Conservation (phyloP, 2,888 invertebrate species). For the Dasysyrphus albostriatus region DNA sequence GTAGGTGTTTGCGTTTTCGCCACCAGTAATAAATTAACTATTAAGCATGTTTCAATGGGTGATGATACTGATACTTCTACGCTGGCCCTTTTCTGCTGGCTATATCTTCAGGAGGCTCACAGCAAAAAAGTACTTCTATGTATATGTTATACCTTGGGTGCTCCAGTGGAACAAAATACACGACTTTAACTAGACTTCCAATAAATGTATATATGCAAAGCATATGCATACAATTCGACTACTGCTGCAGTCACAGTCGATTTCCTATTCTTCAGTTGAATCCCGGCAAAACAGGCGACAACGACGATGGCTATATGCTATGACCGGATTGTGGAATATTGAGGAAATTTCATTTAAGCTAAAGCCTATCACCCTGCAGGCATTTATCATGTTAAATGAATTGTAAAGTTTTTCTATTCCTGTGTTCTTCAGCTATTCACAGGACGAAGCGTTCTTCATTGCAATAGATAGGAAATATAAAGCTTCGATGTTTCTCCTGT, state of each 20-base stretch:
- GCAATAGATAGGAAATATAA: conserved; percentile 19
- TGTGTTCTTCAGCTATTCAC: conserved; percentile 14
- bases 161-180: background rate
- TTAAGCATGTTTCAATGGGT: conserved; percentile 32
- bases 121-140: background rate
- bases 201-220: background rate
- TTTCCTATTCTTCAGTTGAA: conserved; percentile 11
- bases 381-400: conserved; percentile 74
- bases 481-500: conserved; percentile 32
- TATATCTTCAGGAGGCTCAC: background rate
- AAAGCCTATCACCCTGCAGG: conserved; percentile 56
- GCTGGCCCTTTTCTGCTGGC: background rate
- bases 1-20: conserved; percentile 26
- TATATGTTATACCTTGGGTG: background rate
- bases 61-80: conserved; percentile 23
- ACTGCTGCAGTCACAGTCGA: conserved; percentile 17
- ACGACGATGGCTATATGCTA: background rate
- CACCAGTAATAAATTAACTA: conserved; percentile 28
- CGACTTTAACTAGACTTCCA: background rate
- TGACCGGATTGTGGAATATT: conserved; percentile 5
- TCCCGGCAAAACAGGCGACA: background rate
- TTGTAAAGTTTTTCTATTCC: conserved; percentile 67
- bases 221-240: conserved; percentile 13
- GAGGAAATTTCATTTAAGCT: conserved; percentile 58
- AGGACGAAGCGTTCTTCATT: conserved; percentile 31